Evolutionary conservation across 1,140 invertebrate species (phyloP), one percentile per base, ranked within the genome.

Genomic region (Drosophila pallidifrons): DNA sequence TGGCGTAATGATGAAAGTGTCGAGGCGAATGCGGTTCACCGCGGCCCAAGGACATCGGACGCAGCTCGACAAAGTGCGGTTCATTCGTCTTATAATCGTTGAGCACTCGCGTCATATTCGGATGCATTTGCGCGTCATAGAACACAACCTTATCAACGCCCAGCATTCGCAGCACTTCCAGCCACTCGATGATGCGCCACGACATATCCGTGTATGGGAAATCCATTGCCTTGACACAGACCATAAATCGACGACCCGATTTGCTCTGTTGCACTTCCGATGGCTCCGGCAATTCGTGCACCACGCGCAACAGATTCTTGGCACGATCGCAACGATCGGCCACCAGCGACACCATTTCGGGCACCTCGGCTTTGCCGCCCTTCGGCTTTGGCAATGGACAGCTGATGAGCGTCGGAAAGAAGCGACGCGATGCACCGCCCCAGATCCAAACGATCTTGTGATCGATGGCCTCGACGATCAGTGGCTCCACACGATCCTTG

Each of bases 381-480:
- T 54, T 28, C 1, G 28, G 7, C 0, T 97, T 95, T 47, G 97
- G 94, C 85, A 96, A 95, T 85, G 96, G 98, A 0, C 97, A 96
- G 49, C 97, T 95, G 61, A 98, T 93, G 77, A 98, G 97, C 0
- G 97, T 97, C 83, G 98, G 97, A 77, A 97, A 96, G 1, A 61
- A 47, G 96, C 96, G 4, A 95, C 97, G 95, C 69, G 96, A 95
- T 85, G 97, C 97, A 86, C 98, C 98, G 7, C 97, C 97, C 97
- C 97, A 98, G 82, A 96, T 96, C 97, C 97, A 99, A 75, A 98
- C 96, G 79, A 98, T 97, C 77, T 97, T 97, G 91, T 98, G 98
- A 87, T 98, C 96, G 35, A 96, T 94, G 1, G 95, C 95, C 59
- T 96, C 95, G 0, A 96, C 95, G 15, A 98, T 94, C 0, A 96